phyloP scores from a whole-genome alignment of 2,888 invertebrate species.

The Ophion slaviceki region DNA sequence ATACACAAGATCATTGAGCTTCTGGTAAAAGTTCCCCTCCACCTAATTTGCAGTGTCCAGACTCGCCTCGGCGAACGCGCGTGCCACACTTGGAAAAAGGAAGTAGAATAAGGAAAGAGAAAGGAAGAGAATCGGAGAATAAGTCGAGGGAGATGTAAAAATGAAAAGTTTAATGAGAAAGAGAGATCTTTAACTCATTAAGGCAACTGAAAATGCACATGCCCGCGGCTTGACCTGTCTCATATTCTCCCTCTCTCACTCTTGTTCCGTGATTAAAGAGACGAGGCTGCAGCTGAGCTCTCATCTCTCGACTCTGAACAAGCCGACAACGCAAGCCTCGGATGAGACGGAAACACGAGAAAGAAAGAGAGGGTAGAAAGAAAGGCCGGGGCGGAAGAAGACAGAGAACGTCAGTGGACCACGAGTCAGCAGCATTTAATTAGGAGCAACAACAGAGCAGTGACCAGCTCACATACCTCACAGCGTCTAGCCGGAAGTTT shows the following conservation, averaged over 20 bases:
- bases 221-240: slow-evolving; percentile 49
- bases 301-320: slow-evolving; percentile 48
- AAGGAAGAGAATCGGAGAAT: slow-evolving; percentile 46
- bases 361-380: not conserved
- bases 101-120: slow-evolving; percentile 27
- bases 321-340: slow-evolving; percentile 50
- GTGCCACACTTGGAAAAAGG: slow-evolving; percentile 42
- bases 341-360: slow-evolving; percentile 7
- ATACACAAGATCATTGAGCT: not conserved
- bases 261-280: slow-evolving; percentile 57
- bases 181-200: slow-evolving; percentile 64
- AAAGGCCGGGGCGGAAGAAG: not conserved
- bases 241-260: slow-evolving; percentile 7
- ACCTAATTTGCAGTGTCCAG: slow-evolving; percentile 7
- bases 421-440: slow-evolving; percentile 47
- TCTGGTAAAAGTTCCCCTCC: slow-evolving; percentile 9
- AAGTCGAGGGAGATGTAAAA: slow-evolving; percentile 42
- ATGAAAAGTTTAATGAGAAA: slow-evolving; percentile 59
- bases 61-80: slow-evolving; percentile 16
- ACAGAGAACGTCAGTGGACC: not conserved
- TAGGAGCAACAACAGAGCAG: slow-evolving; percentile 50
- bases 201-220: slow-evolving; percentile 69
- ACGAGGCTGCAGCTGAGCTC: slow-evolving; percentile 37
- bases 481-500: slow-evolving; percentile 32
- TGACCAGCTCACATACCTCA: slow-evolving; percentile 50